Evolutionary conservation across 2,113 vertebrate genomes (phyloP), one percentile per base, ranked within the genome.

Genomic region (Vidua macroura): DNA sequence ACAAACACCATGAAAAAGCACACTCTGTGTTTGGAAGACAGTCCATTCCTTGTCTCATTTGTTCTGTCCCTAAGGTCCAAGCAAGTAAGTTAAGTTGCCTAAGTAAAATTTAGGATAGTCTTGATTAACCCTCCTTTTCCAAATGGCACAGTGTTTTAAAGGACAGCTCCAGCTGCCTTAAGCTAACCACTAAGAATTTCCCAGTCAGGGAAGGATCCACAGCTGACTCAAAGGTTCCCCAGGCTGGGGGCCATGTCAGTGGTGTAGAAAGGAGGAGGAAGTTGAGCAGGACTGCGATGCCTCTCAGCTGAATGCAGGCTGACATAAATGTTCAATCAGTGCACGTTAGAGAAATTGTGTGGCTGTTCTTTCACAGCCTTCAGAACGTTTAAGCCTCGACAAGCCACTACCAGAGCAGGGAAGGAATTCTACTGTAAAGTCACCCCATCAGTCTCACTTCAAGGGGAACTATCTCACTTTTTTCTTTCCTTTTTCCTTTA

Each of bases 331-430:
- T 73, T 93, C n/a, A 79, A 4, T 74, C 53, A 33, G 41, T 2
- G 4, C 51, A 51, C 2, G 3, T 39, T 76, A 70, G 15, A 80
- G 44, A 6, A 88, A 14, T 24, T 64, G 5, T 30, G 15, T 28
- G 23, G 15, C 35, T 93, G 12, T 15, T 83, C 30, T 64, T 67
- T 74, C 33, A 72, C 5, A 55, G 21, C 6, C 23, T 67, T 59
- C 4, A 69, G 43, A 59, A 69, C 2, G 11, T 52, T 53, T 58
- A 58, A 80, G 15, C 20, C 14, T 51, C 10, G 10, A 30, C 15
- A 63, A 86, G 8, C 4, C 22, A 62, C 11, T 3, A 30, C 2
- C 4, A n/a, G 11, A 3, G 2, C 35, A 73, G 16, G 3, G 15
- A 21, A 27, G 39, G 7, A 41, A 13, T 3, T 56, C 19, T 60